phyloP scores from a whole-genome alignment of 2,888 invertebrate species.

The Troides helena region DNA sequence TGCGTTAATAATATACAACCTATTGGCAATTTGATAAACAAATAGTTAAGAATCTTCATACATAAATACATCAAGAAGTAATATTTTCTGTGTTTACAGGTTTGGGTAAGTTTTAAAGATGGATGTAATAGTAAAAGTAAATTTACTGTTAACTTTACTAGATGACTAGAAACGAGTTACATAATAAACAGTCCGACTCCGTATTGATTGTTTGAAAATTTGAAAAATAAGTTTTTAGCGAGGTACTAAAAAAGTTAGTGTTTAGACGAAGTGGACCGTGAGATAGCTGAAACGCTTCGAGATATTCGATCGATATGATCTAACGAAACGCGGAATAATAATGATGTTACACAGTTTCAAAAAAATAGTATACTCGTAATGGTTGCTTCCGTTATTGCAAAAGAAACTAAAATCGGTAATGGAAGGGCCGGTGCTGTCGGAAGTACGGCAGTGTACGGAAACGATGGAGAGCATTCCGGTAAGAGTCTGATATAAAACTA shows the following conservation, averaged over 20 bases:
- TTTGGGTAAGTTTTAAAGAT: background rate
- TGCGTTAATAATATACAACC: background rate
- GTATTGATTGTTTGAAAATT: conserved; percentile 5
- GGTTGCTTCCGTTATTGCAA: background rate
- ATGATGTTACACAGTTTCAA: background rate
- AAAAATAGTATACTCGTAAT: background rate
- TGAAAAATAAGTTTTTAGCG: conserved; percentile 12
- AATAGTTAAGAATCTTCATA: background rate
- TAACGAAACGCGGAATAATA: background rate
- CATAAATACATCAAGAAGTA: background rate
- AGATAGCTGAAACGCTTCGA: background rate
- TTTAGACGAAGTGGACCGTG: conserved; percentile 25
- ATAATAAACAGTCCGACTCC: conserved; percentile 1
- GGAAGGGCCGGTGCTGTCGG: too few relatives aligned
- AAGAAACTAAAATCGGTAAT: background rate
- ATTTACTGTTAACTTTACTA: background rate
- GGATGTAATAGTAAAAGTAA: background rate
- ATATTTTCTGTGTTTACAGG: background rate
- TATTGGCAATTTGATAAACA: background rate
- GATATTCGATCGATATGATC: background rate
- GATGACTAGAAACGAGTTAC: background rate
- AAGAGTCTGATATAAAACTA: too few relatives aligned
- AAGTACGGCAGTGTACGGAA: too few relatives aligned
- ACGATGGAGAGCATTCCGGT: too few relatives aligned
- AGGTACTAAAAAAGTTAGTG: conserved; percentile 13